Percentiles rank a stretch among this genome's conserved stretches.
These are phyloP conservation scores for Melinaea marsaeus DNA, from an alignment of 2,888 invertebrate species.

Conservation along the genomic window DNA sequence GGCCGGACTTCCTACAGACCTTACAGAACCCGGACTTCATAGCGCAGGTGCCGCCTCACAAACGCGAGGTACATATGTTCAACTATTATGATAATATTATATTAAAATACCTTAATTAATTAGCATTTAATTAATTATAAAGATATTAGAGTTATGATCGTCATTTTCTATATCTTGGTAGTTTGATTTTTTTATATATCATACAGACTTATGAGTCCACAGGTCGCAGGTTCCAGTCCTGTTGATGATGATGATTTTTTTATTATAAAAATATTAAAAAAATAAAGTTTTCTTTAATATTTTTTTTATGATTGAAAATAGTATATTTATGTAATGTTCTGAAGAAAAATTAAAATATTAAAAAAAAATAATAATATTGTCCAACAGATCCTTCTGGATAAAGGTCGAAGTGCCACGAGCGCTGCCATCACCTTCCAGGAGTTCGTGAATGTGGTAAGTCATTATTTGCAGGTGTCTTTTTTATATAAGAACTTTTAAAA, in stretches of 20 bases:
- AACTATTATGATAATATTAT: conserved; percentile 30
- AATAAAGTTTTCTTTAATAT: too few species aligned
- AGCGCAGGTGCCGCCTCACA: conserved; percentile 85
- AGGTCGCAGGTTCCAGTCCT: too few species aligned
- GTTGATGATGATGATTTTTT: too few species aligned
- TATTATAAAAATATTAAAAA: too few species aligned
- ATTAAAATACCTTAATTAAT: not conserved
- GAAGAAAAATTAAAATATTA: too few species aligned
- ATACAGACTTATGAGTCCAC: too few species aligned
- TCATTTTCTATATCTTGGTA: too few species aligned
- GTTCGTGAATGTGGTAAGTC: conserved; percentile 96
- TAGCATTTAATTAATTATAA: not conserved
- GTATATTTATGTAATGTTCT: too few species aligned
- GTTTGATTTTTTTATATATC: too few species aligned
- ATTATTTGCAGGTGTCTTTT: not conserved
- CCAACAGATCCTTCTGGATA: conserved; percentile 81
- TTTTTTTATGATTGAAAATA: too few species aligned
- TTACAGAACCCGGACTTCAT: conserved; percentile 87
- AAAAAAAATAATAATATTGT: conserved; percentile 15
- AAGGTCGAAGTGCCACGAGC: conserved; percentile 82
- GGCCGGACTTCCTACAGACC: conserved; percentile 88
- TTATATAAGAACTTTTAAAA: too few species aligned
- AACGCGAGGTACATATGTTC: conserved; percentile 82
- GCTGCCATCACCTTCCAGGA: conserved; percentile 94
- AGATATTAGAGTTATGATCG: not conserved